Evolutionary conservation across 2,797 vertebrate genomes (phyloP), one percentile per base, ranked within the genome.

Genomic region (Phrynocephalus guinanensis): DNA sequence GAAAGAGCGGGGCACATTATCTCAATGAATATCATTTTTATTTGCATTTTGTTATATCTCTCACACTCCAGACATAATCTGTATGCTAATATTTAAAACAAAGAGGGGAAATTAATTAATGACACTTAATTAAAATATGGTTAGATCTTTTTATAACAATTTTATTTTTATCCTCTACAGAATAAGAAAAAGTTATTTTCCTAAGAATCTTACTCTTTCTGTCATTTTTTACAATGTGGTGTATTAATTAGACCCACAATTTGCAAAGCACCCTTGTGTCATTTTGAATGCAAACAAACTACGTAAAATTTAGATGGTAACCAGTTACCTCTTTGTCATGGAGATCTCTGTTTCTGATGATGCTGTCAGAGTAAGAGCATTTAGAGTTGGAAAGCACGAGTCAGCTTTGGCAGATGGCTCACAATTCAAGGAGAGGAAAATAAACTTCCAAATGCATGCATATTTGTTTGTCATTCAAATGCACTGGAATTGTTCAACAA

Each of bases 341-440:
- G 71, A 82, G 84, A 87, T n/a, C 87, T 96, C 33, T 75, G 93
- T 79, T 93, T 92, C 87, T 90, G 79, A 77, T 89, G 76, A 79
- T 67, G 6, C 92, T 95, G 89, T 95, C 90, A 93, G 84, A 91
- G 66, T 78, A 83, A 76, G 91, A 90, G 78, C 84, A 88, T 92
- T 92, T 91, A 88, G 87, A 95, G 91, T 91, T 82, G 89, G 85
- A 90, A 79, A 66, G 52, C 48, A 6, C 24, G 56, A 33, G 87
- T 50, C 71, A 30, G 88, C 90, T 96, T 93, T 93, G 93, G 88
- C 96, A 96, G 95, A 96, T 96, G 94, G 94, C 73, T 91, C 92
- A 93, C 91, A 94, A 94, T 96, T 96, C 92, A 94, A 96, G 95
- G 95, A 95, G 94, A 95, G 90, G 86, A 91, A 92, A 96, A 94